These are phyloP conservation scores for Pseudochirops corinnae DNA, from an alignment of 2,797 vertebrate species.

Conservation along the genomic window DNA sequence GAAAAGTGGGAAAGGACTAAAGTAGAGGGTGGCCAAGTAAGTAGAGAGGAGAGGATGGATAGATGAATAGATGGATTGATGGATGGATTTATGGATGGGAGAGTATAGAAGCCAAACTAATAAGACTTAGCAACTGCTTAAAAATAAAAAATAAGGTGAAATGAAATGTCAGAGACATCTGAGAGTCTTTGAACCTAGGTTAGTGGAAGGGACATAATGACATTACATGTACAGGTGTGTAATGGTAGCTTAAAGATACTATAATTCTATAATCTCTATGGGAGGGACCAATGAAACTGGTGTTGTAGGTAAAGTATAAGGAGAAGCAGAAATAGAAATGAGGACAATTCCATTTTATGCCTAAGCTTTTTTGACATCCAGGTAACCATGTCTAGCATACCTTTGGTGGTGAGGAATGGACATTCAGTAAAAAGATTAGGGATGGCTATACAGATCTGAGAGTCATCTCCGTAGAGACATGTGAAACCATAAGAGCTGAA, in stretches of 20 bases:
- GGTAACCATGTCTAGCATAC: neutral
- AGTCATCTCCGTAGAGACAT: neutral
- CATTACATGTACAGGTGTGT: neutral
- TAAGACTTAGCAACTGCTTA: neutral
- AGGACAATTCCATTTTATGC: neutral
- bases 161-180: neutral
- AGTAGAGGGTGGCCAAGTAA: neutral
- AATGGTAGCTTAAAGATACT: neutral
- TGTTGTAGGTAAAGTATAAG: too few relatives aligned
- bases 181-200: neutral
- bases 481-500: neutral
- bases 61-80: too few relatives aligned
- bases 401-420: neutral
- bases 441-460: neutral
- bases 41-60: neutral
- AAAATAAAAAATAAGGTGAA: neutral
- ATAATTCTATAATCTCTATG: neutral
- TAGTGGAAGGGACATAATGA: neutral
- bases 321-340: neutral
- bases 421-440: neutral
- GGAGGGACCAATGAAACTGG: neutral
- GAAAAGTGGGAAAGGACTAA: neutral
- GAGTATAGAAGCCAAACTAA: neutral
- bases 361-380: neutral
- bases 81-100: neutral